Evolutionary conservation across 2,797 vertebrate species (phyloP).

Genomic region (Scyliorhinus canicula): DNA sequence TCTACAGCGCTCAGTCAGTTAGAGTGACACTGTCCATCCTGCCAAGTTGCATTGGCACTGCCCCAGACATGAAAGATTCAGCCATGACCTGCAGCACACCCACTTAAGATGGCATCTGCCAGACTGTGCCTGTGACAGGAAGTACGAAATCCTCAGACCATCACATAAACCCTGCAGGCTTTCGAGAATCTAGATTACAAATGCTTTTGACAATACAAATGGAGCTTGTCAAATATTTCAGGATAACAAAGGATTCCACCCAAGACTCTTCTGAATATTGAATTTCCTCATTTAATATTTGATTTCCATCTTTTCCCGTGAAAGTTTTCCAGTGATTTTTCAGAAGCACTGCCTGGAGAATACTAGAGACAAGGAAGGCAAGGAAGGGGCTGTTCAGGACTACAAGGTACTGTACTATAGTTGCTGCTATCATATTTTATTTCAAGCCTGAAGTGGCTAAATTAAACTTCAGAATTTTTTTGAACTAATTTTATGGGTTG

Average conservation of each 20-base stretch:
- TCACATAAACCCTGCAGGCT: not conserved
- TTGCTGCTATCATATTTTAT: not conserved
- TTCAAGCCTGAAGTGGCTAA: not conserved
- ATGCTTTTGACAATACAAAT: not conserved
- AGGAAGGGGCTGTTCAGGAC: not conserved
- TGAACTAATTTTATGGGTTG: no score
- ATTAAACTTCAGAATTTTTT: not conserved
- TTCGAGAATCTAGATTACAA: constrained; percentile 7
- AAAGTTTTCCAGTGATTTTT: not conserved
- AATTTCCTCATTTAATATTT: not conserved
- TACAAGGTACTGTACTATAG: not conserved
- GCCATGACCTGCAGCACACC: constrained; percentile 27
- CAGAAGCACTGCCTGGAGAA: not conserved
- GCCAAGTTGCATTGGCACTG: constrained; percentile 44
- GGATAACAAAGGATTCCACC: not conserved
- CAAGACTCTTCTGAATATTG: not conserved
- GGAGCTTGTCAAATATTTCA: not conserved
- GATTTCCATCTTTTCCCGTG: not conserved
- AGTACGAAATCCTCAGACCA: not conserved
- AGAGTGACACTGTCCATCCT: constrained; percentile 44
- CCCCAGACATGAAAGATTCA: constrained; percentile 41
- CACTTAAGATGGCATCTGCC: constrained; percentile 24
- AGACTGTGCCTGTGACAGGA: not conserved
- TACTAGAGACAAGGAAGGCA: not conserved
- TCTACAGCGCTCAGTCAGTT: constrained; percentile 48